Base-by-base conservation (phyloP, 2,888 invertebrate species). In the Epistrophella euchroma region DNA sequence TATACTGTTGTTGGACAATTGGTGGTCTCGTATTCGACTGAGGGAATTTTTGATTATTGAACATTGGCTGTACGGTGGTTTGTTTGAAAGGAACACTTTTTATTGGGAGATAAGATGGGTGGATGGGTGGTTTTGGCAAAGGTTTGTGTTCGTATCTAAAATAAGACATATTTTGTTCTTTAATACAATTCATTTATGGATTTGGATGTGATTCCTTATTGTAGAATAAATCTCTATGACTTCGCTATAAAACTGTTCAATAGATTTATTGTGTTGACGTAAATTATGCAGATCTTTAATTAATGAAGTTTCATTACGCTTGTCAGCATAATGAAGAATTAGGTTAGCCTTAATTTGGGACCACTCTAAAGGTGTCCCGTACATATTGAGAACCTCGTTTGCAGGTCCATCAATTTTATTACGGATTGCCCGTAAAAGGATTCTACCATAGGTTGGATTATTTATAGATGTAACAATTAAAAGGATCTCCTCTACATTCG, bases 21-120 rank as follows among this genome's bases (percentile, higher is more conserved):
- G 35, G 22, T 35, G 50, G 66, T 66, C 35, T 50, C 3, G 17
- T 47, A 43, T 47, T 66, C 32, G 50, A 35, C 32, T 50, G 66
- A 13, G 15, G 15, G 15, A 40, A 40, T 40, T n/a, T 25, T n/a
- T 50, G 13, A 25, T 50, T 2, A 9, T 50, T 50, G 22, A 50
- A 19, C 50, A 4, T 55, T 55, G 13, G 55, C 6, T 28, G 13
- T 28, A 40, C 40, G 4, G 40, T 9, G 40, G 40, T 28, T 22
- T 28, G 10, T 2, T 5, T 28, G 28, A 28, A 28, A 5, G 28
- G 9, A n/a, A 28, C 2, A 15, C n/a, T n/a, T 28, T 9, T 55
- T 2, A 55, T 6, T 22, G 32, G n/a, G 11, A 4, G 5, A 9
- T 55, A 32, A 55, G 28, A 55, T 2, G n/a, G n/a, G n/a, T 55